Evolutionary conservation across 2,113 vertebrate genomes (phyloP).

Genomic region (Carassius auratus): DNA sequence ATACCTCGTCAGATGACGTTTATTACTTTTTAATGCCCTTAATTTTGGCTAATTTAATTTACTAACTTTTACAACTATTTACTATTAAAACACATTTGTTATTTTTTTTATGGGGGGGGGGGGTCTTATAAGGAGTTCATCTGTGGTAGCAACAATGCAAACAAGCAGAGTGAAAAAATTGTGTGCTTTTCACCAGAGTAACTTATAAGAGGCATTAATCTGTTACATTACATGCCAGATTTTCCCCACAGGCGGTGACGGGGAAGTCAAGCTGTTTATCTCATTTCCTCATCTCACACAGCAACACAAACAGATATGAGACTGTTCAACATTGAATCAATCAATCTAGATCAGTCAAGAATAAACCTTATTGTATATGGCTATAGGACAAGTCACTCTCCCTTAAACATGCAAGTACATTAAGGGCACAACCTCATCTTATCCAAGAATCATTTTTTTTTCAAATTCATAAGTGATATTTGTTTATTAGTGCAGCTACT

Average conservation of each 20-base stretch:
- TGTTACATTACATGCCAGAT: neutral
- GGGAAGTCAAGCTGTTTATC: neutral
- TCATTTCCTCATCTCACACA: constrained; percentile 10
- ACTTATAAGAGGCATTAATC: neutral
- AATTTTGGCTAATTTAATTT: no score
- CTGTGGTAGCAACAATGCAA: neutral
- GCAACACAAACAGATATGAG: neutral
- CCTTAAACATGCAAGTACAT: neutral
- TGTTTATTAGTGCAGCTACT: neutral
- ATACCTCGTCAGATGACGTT: no score
- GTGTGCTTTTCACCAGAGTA: neutral
- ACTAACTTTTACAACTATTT: no score
- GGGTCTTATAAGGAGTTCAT: neutral
- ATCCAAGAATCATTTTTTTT: neutral
- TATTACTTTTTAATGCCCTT: no score
- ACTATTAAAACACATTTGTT: no score
- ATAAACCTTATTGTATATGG: neutral
- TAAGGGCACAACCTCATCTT: neutral
- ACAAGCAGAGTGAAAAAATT: neutral
- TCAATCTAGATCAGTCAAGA: neutral
- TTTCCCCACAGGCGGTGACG: neutral
- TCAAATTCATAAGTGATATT: neutral
- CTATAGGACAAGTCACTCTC: neutral
- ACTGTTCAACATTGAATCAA: neutral
- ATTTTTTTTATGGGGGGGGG: no score